Evolutionary conservation across 1,140 invertebrate genomes (phyloP), one percentile per base, ranked within the genome.

Genomic region (Sipha flava): DNA sequence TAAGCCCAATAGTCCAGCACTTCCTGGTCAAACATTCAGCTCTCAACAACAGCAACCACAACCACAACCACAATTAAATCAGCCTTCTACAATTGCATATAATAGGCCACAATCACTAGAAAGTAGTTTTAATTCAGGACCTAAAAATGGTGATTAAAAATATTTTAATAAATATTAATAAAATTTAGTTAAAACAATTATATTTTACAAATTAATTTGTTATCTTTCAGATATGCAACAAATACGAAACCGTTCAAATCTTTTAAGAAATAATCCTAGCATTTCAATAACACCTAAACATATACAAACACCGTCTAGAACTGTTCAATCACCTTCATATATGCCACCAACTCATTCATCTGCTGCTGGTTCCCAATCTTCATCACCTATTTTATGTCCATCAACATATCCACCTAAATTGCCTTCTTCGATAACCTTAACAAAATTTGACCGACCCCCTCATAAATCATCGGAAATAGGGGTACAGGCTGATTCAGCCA

Each of bases 211-310:
- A 77, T 26, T 18, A 0, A 16, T 16, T 43, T 29, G 1, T 23
- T 3, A 6, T 18, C n/a, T 77, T 77, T 43, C 37, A 77, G 73
- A 77, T 43, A 43, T 77, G 49, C 73, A 77, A 57, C 73, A 75
- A 34, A 37, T 59, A 23, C n/a, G 73, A 12, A 77, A 77, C 14
- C 73, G 73, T 37, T 57, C 79, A 52, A 68, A 37, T 52, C 34
- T 80, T 37, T 54, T 80, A 16, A 66, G 79, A 49, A 80, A 80
- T 54, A 80, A 80, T 26, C 49, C 79, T 54, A 80, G 64, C 23
- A 80, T 80, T 31, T 80, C 79, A 23, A 68, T 80, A 43, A 80
- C 79, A 0, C 79, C 79, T 34, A 80, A 52, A 72, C 52, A 77
- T 26, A 59, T 26, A 57, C 45, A 31, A 0, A 21, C 73, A 43